Conservation (phyloP, 2,888 invertebrate genomes). For the Petrolisthes cinctipes region DNA sequence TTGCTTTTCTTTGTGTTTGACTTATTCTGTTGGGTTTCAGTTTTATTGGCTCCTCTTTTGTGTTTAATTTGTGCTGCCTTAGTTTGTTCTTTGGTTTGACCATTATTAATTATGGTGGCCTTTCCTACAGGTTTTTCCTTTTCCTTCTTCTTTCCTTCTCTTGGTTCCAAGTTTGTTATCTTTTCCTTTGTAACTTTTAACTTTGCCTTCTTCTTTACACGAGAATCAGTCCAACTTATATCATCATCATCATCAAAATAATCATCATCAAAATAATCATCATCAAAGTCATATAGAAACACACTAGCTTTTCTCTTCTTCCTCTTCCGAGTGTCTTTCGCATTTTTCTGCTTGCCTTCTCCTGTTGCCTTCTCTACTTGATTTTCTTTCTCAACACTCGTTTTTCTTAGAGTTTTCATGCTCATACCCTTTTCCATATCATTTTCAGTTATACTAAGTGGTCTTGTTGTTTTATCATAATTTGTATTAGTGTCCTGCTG, state of each 20-base stretch:
- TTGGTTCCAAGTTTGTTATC: not conserved
- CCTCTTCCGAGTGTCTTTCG: not conserved
- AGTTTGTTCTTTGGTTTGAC: not conserved
- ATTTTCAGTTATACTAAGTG: too few species aligned
- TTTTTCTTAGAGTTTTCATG: too few species aligned
- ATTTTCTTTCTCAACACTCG: not conserved
- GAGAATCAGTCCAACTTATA: not conserved
- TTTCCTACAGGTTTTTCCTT: not conserved
- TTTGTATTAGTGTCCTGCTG: too few species aligned
- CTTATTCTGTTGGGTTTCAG: too few species aligned
- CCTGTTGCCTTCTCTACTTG: not conserved
- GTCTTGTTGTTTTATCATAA: too few species aligned
- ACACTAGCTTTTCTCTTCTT: too few species aligned
- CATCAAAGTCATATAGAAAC: not conserved
- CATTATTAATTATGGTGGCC: not conserved
- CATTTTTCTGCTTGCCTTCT: not conserved
- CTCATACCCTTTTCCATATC: too few species aligned
- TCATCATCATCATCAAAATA: not conserved
- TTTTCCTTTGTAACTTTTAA: not conserved
- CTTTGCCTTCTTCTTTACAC: not conserved
- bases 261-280: not conserved
- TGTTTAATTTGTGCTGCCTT: not conserved
- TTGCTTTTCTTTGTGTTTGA: not conserved
- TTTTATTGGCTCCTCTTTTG: too few species aligned
- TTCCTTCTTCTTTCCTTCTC: not conserved